phyloP scores from a whole-genome alignment of 2,113 vertebrate species.

The Proterorhinus semilunaris region DNA sequence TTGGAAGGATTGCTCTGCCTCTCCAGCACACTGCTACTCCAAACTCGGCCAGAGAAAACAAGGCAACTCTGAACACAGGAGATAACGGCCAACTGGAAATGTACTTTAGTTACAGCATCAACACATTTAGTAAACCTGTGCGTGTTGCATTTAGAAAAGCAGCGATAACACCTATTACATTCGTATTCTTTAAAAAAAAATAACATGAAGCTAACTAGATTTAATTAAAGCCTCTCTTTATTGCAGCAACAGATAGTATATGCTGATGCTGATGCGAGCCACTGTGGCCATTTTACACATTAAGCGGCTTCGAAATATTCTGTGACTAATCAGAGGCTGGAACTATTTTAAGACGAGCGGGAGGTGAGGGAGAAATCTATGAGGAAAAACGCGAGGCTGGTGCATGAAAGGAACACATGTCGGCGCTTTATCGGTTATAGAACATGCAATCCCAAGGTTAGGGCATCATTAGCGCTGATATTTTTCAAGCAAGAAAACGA shows the following conservation, averaged over 20 bases:
- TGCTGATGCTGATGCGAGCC: constrained; percentile 1
- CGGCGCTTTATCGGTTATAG: neutral
- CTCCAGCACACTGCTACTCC: constrained; percentile 44
- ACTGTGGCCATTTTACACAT: neutral
- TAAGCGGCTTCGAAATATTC: neutral
- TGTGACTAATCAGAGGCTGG: neutral
- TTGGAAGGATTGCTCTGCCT: constrained; percentile 66
- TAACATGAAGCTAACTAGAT: neutral
- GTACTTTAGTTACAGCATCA: neutral
- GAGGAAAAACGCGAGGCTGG: neutral
- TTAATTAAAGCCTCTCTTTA: neutral
- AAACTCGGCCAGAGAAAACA: constrained; percentile 41
- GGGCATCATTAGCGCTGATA: constrained; percentile 20
- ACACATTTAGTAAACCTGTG: neutral
- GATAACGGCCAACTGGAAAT: constrained; percentile 18
- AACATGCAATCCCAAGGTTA: constrained; percentile 42
- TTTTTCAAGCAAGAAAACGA: constrained; percentile 12
- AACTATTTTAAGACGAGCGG: neutral
- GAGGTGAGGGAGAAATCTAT: neutral
- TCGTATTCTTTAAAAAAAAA: neutral
- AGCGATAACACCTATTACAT: neutral
- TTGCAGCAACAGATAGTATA: neutral
- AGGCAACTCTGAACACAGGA: constrained; percentile 21
- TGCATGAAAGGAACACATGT: neutral
- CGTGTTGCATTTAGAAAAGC: neutral